Evolutionary conservation across 2,888 invertebrate genomes (phyloP).

Genomic region (Zeuzera pyrina): DNA sequence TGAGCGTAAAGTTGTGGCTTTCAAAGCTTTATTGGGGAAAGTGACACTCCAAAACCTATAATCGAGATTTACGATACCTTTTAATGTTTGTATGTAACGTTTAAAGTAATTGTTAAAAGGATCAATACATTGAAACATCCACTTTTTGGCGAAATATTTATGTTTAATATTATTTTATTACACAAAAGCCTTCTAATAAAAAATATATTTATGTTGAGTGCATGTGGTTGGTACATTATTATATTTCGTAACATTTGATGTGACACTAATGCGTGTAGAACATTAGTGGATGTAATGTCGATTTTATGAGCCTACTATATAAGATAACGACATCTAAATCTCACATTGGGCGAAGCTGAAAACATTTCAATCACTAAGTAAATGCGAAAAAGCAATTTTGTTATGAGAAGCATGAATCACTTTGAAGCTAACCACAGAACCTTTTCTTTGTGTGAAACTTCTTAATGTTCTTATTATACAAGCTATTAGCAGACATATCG

Average conservation of each 20-base stretch:
- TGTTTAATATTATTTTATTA: too few relatives aligned
- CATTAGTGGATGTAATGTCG: constrained; percentile 59
- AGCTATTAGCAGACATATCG: constrained; percentile 1
- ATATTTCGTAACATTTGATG: constrained; percentile 56
- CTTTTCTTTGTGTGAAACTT: constrained; percentile 9
- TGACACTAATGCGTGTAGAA: constrained; percentile 54
- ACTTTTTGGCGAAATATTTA: too few relatives aligned
- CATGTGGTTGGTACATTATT: constrained; percentile 8
- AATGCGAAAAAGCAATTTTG: constrained; percentile 24
- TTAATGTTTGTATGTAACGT: too few relatives aligned
- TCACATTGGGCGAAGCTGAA: constrained; percentile 23
- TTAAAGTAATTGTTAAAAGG: too few relatives aligned
- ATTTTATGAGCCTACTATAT: constrained; percentile 46
- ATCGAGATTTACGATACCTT: too few relatives aligned
- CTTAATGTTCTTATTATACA: neutral
- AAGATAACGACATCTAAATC: constrained; percentile 42
- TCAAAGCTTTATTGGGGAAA: too few relatives aligned
- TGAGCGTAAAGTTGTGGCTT: neutral
- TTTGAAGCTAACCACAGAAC: constrained; percentile 16
- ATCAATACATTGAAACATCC: too few relatives aligned
- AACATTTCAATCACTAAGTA: constrained; percentile 5
- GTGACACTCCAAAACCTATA: too few relatives aligned
- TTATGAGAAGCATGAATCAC: constrained; percentile 23
- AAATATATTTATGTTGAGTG: constrained; percentile 3
- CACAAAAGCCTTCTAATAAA: too few relatives aligned